Conservation (phyloP, 2,888 invertebrate species). For the Didymodactylos carnosus region DNA sequence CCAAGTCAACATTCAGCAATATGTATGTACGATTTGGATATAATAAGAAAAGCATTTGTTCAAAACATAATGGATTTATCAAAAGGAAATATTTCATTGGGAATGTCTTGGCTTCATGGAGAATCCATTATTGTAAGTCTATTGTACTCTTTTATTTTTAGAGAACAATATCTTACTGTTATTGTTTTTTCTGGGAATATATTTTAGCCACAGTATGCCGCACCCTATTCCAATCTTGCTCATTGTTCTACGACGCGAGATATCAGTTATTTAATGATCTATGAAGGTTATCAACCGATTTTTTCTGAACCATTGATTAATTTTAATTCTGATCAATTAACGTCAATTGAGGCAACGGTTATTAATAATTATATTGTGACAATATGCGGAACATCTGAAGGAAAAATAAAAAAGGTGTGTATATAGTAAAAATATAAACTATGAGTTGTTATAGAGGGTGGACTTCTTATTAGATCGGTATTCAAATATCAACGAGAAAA, state of each 20-base stretch:
- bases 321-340: not conserved
- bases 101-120: not conserved
- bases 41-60: not conserved
- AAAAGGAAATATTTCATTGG: not conserved
- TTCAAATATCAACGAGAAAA: not conserved
- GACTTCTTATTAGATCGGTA: not conserved
- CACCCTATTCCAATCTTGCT: not conserved
- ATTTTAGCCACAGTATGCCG: not conserved
- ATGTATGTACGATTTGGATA: not conserved
- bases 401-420: not conserved
- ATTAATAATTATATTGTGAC: not conserved
- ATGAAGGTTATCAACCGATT: not conserved
- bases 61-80: not conserved
- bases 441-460: too few species aligned
- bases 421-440: too few species aligned
- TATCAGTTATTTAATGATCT: not conserved
- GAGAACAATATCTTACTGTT: not conserved
- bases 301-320: not conserved
- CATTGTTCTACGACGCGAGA: not conserved
- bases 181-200: not conserved
- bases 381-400: not conserved
- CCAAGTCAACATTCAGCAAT: not conserved
- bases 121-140: not conserved
- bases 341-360: not conserved
- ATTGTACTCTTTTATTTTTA: not conserved